phyloP scores from a whole-genome alignment of 2,888 invertebrate genomes.

The Rhagonycha fulva region DNA sequence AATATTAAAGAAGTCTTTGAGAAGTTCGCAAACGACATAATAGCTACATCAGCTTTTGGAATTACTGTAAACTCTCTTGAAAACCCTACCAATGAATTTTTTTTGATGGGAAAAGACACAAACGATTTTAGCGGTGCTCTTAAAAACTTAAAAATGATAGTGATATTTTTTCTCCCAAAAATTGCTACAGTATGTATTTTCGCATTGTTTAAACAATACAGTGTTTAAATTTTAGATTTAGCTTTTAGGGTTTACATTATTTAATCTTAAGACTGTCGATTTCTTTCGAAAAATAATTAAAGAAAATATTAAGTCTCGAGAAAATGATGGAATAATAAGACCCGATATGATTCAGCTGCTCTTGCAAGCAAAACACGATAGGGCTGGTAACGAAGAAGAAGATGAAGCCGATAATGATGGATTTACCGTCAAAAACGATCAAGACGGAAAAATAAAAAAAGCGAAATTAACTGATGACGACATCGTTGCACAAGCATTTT shows the following conservation, averaged over 20 bases:
- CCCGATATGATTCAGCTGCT: conserved; percentile 53
- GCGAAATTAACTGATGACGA: conserved; percentile 50
- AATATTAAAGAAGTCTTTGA: conserved; percentile 3
- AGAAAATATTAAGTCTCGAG: conserved; percentile 39
- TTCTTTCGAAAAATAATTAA: conserved; percentile 40
- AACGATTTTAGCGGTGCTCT: not conserved
- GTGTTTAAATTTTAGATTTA: not conserved
- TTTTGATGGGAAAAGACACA: not conserved
- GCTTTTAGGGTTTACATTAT: not conserved
- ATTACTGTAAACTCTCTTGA: not conserved
- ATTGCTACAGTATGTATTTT: not conserved
- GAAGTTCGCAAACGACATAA: conserved; percentile 1
- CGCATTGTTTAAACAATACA: not conserved
- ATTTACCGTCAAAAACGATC: not conserved
- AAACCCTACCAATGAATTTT: not conserved
- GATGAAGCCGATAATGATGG: not conserved
- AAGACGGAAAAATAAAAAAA: not conserved
- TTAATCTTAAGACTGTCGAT: not conserved
- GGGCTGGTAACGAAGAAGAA: conserved; percentile 26
- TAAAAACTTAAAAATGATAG: not conserved
- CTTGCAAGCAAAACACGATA: conserved; percentile 44
- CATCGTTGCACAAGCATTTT: conserved; percentile 61
- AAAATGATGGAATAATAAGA: conserved; percentile 43
- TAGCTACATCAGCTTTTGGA: not conserved
- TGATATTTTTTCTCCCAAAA: not conserved